Evolutionary conservation across 2,113 vertebrate species (phyloP), one percentile per base, ranked within the genome.

Genomic region (Microtus ochrogaster): DNA sequence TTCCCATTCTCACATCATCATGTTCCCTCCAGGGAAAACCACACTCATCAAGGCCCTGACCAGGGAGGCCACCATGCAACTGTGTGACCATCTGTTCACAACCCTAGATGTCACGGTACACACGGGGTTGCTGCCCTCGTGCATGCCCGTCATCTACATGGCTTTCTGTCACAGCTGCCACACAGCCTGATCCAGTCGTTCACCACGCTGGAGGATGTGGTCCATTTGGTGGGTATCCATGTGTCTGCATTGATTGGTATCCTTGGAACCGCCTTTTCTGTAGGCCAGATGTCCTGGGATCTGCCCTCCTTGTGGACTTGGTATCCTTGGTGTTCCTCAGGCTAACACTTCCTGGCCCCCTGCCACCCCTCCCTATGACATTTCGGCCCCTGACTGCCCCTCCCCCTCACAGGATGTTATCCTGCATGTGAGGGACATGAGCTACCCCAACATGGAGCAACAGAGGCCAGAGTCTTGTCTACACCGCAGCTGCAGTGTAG

Each of bases 141-240:
- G 68, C 63, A 96, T 99, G 98, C 91, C 98, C 0, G 98, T 99
- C 58, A 98, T 99, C 81, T 99, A 99, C 55, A 96, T 99, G 94
- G 99, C 52, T 99, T 99, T 98, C 98, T 99, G 68, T 99, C 99
- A 44, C 99, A 99, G 97, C 99, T 99, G 83, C 99, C 99, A 0
- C 99, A 99, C 92, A 98, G 98, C 93, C 99, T 99, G 55, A 98
- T 99, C 0, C 98, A 99, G 97, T 99, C 99, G 66, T 99, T 99
- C 98, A 99, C 99, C 95, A 99, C 99, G 0, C 97, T 99, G 94
- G 99, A 99, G 61, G 99, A 99, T 19, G 99, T 99, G 36, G 98
- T 98, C 17, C 98, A 99, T 85, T 99, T 99, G 0, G 99, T 63
- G 61, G 24, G 61, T 63, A 26, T 26, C 21, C 24, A 26, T 63